Evolutionary conservation across 2,888 invertebrate genomes (phyloP), one percentile per base, ranked within the genome.

Genomic region (Drosophila crucigera): DNA sequence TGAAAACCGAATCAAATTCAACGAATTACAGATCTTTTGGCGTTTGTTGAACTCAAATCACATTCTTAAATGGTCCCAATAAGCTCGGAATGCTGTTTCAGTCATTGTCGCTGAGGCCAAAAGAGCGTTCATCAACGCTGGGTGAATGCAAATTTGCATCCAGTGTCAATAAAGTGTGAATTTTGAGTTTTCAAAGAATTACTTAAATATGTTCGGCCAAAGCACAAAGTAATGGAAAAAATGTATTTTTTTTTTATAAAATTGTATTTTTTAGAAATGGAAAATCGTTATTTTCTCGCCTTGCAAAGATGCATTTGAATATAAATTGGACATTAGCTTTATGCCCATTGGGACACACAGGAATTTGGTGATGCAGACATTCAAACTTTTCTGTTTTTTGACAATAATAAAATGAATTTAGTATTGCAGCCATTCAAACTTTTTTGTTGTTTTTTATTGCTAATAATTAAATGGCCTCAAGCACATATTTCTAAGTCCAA

Each of bases 21-120:
- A 72, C 69, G 75, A 87, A 80, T 76, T 82, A 73, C 70, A 73
- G 68, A 76, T 65, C 68, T 84, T 73, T 41, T 19, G 52, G 31
- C 63, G 79, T 84, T 82, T 87, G 68, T 83, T 84, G 83, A 84
- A 87, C 84, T 76, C 72, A 50, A 43, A 37, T 41, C 33, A 54
- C 58, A 54, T 55, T 60, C 63, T 65, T 62, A 67, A 72, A 68
- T 71, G 65, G 47, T 37, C 16, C n/a, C 58, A 76, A 76, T 58
- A 43, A 72, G 63, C 63, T 43, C 25, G 54, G 59, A 63, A 53
- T 58, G 59, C 49, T 33, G 31, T 28, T 25, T 7, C 11, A 3
- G 41, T 14, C n/a, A 19, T 14, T 37, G 35, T n/a, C 47, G 39
- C 49, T 54, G 43, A 67, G 37, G 83, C 66, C 70, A 74, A 70